Base-by-base conservation (phyloP, 30 jellyfish, hydroid and myxozoan genomes). In the Cassiopea xamachana region DNA sequence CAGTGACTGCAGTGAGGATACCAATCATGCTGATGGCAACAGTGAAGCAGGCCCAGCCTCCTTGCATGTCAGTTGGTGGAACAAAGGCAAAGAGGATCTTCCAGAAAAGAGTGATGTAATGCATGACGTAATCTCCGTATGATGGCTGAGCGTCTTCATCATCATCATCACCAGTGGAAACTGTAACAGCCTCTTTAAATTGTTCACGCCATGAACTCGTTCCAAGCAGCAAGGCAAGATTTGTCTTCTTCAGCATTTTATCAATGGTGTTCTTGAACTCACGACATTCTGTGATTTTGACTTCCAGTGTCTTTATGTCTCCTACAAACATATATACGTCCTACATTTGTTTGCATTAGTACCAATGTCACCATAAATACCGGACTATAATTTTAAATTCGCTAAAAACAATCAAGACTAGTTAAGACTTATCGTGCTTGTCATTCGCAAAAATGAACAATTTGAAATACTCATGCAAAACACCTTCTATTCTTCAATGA, bases 191-290 rank as follows among this genome's bases (percentile, higher is more conserved):
- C 87, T 96, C 99, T 62, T 85, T 88, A 83, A 96, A 96, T 90
- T 96, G 99, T 72, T 96, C 98, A 16, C 93, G 94, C 99, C 99
- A 96, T 47, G 99, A 91, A 83, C 98, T 96, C 45, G 99, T 92
- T 77, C 94, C 96, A 44, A 96, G 84, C 13, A 90, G 80, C 82
- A 80, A 58, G 1, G 98, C 96, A 27, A 94, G 90, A 75, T 96
- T 96, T 73, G 97, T 86, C 88, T 90, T 89, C 55, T 90, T 94
- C 51, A 96, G 93, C 99, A 96, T 96, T 47, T 90, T 92, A 69
- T 96, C 99, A 50, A 96, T 96, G 10, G 99, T 96, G 47, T 96
- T 91, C 81, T 89, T 91, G 96, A 96, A 96, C 73, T 96, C 99
- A 77, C 96, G 93, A 72, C 99, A 91, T 77, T 96, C 99, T 1